phyloP scores from a whole-genome alignment of 2,113 vertebrate species.

The Parus major region DNA sequence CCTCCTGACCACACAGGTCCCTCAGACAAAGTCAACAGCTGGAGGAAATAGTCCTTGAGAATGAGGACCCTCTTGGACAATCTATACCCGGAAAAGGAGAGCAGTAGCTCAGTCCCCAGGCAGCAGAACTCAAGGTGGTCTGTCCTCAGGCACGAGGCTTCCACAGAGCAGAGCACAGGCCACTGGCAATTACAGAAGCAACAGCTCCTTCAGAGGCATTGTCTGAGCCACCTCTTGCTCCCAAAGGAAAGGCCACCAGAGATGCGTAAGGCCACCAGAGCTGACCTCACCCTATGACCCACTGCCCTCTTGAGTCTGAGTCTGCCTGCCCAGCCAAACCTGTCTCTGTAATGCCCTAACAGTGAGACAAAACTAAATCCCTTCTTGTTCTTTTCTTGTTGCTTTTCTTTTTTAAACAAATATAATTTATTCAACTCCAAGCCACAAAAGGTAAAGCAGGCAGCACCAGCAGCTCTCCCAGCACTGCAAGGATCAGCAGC shows the following conservation, averaged over 20 bases:
- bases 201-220: neutral
- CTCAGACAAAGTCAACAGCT: neutral
- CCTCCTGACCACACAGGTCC: neutral
- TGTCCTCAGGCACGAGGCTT: neutral
- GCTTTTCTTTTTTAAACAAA: neutral
- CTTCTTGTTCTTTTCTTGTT: neutral
- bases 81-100: neutral
- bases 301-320: neutral
- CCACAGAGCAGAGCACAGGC: fast-evolving
- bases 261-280: neutral
- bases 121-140: neutral
- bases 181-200: neutral
- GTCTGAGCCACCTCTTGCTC: neutral
- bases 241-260: neutral
- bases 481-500: neutral
- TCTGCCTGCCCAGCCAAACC: neutral
- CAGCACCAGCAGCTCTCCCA: neutral
- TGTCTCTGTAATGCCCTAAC: neutral
- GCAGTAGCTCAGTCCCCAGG: neutral
- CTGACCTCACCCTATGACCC: neutral
- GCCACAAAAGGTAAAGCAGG: neutral
- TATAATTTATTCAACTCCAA: neutral
- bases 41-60: neutral
- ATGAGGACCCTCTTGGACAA: neutral
- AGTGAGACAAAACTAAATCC: neutral